phyloP scores from a whole-genome alignment of 2,888 invertebrate genomes.

The Shargacucullia verbasci region DNA sequence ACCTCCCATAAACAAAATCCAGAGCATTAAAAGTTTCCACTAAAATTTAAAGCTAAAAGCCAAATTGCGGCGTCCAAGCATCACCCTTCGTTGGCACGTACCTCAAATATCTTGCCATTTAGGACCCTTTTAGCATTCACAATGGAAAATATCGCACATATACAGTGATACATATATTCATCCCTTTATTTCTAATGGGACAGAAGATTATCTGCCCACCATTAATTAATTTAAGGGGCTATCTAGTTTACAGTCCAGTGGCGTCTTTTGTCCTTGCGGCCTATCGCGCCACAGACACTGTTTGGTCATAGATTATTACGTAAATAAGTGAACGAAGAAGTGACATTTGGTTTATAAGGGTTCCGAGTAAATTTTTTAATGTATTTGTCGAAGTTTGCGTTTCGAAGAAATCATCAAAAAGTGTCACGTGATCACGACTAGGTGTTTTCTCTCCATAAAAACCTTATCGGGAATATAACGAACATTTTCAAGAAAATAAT shows the following conservation, averaged over 20 bases:
- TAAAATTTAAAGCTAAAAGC: neutral
- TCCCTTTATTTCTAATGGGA: constrained; percentile 58
- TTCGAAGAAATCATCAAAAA: no score
- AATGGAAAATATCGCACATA: constrained; percentile 38
- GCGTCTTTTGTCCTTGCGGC: constrained; percentile 63
- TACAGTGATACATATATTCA: constrained; percentile 46
- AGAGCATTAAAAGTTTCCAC: no score
- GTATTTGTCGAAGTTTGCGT: no score
- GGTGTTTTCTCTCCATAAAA: no score
- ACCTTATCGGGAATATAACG: no score
- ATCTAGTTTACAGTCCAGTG: constrained; percentile 74
- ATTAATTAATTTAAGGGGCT: constrained; percentile 75
- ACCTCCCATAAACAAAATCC: no score
- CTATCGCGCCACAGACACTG: constrained; percentile 58
- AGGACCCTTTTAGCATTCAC: constrained; percentile 50
- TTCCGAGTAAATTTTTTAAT: no score
- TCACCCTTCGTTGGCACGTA: constrained; percentile 3
- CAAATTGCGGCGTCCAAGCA: neutral
- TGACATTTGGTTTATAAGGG: constrained; percentile 4
- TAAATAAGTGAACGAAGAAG: constrained; percentile 48
- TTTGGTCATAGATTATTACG: constrained; percentile 41
- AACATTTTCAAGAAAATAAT: no score
- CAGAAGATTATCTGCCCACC: constrained; percentile 60
- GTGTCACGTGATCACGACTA: no score
- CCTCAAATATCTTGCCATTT: constrained; percentile 8